Base-by-base conservation (phyloP, 2,888 invertebrate genomes). In the Neoitamus cyanurus region DNA sequence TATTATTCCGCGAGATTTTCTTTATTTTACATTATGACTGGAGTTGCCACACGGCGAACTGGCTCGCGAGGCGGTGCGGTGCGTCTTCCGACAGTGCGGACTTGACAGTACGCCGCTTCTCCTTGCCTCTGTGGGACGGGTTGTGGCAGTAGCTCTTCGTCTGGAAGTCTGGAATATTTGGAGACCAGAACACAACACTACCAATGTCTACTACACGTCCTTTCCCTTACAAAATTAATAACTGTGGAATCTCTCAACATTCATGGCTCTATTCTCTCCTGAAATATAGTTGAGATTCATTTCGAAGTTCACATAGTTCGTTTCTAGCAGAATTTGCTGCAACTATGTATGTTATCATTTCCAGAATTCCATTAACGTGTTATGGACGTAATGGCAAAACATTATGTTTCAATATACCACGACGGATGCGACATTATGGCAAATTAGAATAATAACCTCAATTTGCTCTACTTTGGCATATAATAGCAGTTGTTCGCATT, bases 1-100 rank as follows among this genome's bases (percentile, higher is more conserved):
- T 69, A 82, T 82, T 82, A 82, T 82, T 69, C 28, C 82, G 82
- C 34, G 82, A 82, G 82, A 82, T 82, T 82, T 82, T 82, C 82
- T 82, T 82, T 69, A 69, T 82, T 82, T 82, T 82, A 69, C 69
- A 82, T 82, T 82, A 82, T 82, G 82, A 82, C 80, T 58, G 68
- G 82, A 36, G 82, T 82, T 82, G 82, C 82, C 82, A 80, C n/a
- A 70, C 70, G 28, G 34, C 70, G 25, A 70, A 70, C 58, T 58
- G 58, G 58, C 58, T 58, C 25, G 25, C 58, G 58, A 58, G 58
- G 9, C 58, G 58, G 58, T 11, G 58, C 15, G 58, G n/a, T n/a
- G n/a, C n/a, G n/a, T n/a, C n/a, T 58, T 58, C 25, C 25, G 58
- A 15, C 20, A 4, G 58, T 9, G 2, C 25, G 9, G 20, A 58